These are phyloP conservation scores for Acanthopleura granulata DNA, from an alignment of 2,888 invertebrate genomes.

Conservation along the genomic window DNA sequence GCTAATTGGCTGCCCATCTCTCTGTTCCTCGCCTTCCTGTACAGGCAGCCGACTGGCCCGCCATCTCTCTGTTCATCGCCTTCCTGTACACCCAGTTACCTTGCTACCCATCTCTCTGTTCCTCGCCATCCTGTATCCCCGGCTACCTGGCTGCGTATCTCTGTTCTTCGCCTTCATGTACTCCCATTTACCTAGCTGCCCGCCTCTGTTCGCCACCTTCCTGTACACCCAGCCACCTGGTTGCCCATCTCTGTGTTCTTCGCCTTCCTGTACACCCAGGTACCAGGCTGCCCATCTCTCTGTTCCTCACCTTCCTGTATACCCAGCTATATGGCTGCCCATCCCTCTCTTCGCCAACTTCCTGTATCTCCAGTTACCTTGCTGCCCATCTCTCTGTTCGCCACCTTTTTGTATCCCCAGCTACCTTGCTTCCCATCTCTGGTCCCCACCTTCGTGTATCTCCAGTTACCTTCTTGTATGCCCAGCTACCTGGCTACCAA, in stretches of 20 bases:
- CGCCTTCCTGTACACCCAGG: constrained; percentile 1
- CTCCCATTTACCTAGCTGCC: too few relatives aligned
- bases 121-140: too few relatives aligned
- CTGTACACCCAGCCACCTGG: neutral
- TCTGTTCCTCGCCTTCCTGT: constrained; percentile 23
- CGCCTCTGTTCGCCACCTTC: neutral
- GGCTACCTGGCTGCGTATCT: too few relatives aligned
- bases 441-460: too few relatives aligned
- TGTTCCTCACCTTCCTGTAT: constrained; percentile 23
- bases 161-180: too few relatives aligned
- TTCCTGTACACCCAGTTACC: neutral
- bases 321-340: neutral
- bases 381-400: too few relatives aligned
- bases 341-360: neutral
- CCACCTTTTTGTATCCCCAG: too few relatives aligned
- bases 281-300: constrained; percentile 23
- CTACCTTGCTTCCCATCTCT: too few relatives aligned
- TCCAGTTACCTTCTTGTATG: too few relatives aligned
- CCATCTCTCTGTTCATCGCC: neutral
- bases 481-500: constrained; percentile 7
- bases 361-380: neutral
- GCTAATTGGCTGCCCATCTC: constrained; percentile 23
- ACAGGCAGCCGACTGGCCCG: neutral
- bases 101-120: too few relatives aligned
- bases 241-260: too few relatives aligned